Evolutionary conservation across 1,140 invertebrate genomes (phyloP).

Genomic region (Luehdorfia chinensis): DNA sequence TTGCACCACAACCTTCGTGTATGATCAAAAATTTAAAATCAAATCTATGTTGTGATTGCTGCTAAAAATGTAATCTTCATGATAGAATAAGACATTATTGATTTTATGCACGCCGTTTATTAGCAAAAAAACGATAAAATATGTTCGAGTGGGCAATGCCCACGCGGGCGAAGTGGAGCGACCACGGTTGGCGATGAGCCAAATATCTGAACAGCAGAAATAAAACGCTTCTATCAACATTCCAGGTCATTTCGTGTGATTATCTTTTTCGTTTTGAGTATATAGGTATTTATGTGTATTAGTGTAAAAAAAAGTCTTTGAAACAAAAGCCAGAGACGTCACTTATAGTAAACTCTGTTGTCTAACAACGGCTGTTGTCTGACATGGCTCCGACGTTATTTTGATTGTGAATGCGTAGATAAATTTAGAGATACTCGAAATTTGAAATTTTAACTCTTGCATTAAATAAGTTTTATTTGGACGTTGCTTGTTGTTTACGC

Average conservation of each 20-base stretch:
- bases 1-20: no score
- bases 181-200: constrained; percentile 49
- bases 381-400: no score
- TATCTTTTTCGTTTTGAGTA: constrained; percentile 48
- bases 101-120: constrained; percentile 13
- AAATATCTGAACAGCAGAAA: constrained; percentile 56
- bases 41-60: constrained; percentile 10
- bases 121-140: constrained; percentile 29
- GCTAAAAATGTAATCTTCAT: constrained; percentile 3
- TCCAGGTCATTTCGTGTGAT: constrained; percentile 62
- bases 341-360: no score
- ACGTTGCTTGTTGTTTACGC: no score
- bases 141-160: constrained; percentile 47
- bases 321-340: neutral
- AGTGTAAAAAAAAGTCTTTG: no score
- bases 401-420: no score
- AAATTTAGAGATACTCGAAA: no score
- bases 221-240: constrained; percentile 68
- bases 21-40: no score
- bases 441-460: no score
- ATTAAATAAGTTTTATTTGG: no score
- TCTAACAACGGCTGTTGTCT: no score
- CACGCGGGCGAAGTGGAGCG: constrained; percentile 48
- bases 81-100: constrained; percentile 13
- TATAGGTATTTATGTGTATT: neutral